phyloP scores from a whole-genome alignment of 2,797 vertebrate species.

The Cuculus canorus region DNA sequence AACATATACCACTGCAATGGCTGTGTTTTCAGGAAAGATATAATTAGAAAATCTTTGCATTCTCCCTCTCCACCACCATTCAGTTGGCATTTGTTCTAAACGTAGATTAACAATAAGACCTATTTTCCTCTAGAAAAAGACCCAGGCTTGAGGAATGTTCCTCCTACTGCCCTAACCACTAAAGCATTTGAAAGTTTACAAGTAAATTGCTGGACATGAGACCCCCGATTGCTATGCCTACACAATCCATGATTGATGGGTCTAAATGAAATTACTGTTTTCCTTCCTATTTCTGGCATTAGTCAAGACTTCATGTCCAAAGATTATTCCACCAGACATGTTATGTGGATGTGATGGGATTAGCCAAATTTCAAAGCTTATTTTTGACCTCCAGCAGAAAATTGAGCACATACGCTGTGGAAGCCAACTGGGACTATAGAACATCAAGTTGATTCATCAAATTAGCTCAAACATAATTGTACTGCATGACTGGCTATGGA shows the following conservation, averaged over 20 bases:
- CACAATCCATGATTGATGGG: slow-evolving; percentile 55
- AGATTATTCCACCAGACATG: slow-evolving; percentile 75
- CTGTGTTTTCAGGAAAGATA: background rate
- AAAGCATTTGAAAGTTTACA: slow-evolving; percentile 60
- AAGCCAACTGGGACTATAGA: slow-evolving; percentile 85
- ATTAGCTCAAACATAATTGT: slow-evolving; percentile 92
- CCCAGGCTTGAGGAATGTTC: slow-evolving; percentile 57
- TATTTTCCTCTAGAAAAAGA: slow-evolving; percentile 66
- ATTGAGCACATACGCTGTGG: slow-evolving; percentile 81
- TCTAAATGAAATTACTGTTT: slow-evolving; percentile 70
- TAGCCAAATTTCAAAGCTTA: slow-evolving; percentile 84
- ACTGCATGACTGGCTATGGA: slow-evolving; percentile 89
- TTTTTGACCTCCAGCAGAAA: slow-evolving; percentile 85
- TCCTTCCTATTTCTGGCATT: slow-evolving; percentile 73
- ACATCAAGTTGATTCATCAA: slow-evolving; percentile 97
- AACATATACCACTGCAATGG: background rate
- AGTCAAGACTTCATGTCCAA: slow-evolving; percentile 72
- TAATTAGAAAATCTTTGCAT: slow-evolving; percentile 40
- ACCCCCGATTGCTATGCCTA: slow-evolving; percentile 42
- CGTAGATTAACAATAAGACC: slow-evolving; percentile 48
- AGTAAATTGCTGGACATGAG: slow-evolving; percentile 59
- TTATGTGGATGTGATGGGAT: slow-evolving; percentile 78
- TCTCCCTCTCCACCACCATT: background rate
- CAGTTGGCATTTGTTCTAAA: slow-evolving; percentile 25
- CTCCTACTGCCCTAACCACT: slow-evolving; percentile 52